Percentiles rank a stretch among this genome's conserved stretches.
phyloP scores from a whole-genome alignment of 2,797 vertebrate species.

The Bovichtus diacanthus region DNA sequence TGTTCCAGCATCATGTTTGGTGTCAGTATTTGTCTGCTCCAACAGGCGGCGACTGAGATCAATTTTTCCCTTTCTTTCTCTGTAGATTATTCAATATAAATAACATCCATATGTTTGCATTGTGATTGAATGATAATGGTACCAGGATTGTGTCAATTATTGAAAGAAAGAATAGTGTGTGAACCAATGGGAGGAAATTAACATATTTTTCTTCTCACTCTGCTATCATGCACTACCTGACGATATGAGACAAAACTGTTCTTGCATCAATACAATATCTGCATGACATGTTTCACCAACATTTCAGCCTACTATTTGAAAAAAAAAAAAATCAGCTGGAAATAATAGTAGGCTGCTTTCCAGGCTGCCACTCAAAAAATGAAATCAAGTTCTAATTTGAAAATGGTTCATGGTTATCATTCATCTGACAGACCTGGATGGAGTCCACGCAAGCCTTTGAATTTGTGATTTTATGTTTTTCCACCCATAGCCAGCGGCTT shows the following conservation, averaged over 20 bases:
- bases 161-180: background rate
- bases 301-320: background rate
- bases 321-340: background rate
- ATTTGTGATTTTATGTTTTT: conserved; percentile 45
- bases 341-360: conserved; percentile 15
- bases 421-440: conserved; percentile 34
- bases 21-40: conserved; percentile 22
- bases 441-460: conserved; percentile 26
- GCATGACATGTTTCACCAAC: background rate
- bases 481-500: conserved; percentile 11
- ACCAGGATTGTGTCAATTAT: background rate
- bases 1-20: background rate
- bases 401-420: conserved; percentile 21
- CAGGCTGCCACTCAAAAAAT: background rate
- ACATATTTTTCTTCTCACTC: background rate
- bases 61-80: background rate
- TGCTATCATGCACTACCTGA: background rate
- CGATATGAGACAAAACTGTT: background rate
- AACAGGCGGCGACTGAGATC: conserved; percentile 39
- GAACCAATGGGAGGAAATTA: background rate
- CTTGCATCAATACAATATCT: background rate
- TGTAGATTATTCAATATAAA: background rate
- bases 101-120: background rate
- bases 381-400: conserved; percentile 2
- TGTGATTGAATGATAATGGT: background rate